phyloP scores from a whole-genome alignment of 30 jellyfish, hydroid and myxozoan genomes.

The Morbakka virulenta region DNA sequence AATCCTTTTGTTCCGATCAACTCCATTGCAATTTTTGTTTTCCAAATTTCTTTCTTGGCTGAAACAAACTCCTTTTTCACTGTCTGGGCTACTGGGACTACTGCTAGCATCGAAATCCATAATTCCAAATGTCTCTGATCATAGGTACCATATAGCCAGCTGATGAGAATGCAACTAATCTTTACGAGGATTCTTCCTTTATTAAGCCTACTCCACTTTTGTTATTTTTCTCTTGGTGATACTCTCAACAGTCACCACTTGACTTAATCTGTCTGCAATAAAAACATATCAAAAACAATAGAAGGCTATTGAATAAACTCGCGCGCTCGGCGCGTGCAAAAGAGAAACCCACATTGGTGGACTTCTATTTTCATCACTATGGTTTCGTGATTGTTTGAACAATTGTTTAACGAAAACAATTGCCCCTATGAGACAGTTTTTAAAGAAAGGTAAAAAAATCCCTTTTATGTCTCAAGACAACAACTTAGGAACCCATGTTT shows the following conservation, averaged over 20 bases:
- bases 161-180: neutral
- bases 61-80: constrained; percentile 21
- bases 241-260: neutral
- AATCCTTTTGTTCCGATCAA: constrained; percentile 64
- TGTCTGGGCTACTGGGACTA: constrained; percentile 56
- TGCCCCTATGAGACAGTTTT: no score
- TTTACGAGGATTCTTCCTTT: neutral
- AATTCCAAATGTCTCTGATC: no score
- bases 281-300: neutral
- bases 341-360: neutral
- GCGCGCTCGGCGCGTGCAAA: constrained; percentile 2
- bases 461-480: no score
- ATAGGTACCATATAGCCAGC: no score
- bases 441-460: no score
- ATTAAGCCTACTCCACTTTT: neutral
- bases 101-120: neutral
- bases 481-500: no score
- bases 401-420: no score
- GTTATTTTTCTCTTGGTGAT: neutral
- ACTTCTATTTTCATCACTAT: neutral
- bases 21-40: neutral
- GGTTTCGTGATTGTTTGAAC: neutral
- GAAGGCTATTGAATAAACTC: neutral
- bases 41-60: constrained; percentile 46
- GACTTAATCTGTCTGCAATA: neutral